Evolutionary conservation across 1,140 invertebrate genomes (phyloP), one percentile per base, ranked within the genome.

Genomic region (Dreissena polymorpha): DNA sequence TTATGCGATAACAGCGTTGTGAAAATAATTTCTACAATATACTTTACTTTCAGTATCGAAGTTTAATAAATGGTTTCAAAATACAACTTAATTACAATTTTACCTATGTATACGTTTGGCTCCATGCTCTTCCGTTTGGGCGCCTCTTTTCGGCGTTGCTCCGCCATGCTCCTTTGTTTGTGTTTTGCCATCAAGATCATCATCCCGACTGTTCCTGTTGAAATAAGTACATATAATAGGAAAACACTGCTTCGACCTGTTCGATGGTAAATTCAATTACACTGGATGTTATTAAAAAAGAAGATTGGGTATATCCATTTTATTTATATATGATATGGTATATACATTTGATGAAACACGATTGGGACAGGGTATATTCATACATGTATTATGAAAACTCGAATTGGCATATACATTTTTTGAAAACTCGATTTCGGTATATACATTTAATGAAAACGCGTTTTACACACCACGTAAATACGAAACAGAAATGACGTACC

Each of bases 141-240:
- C 63, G 76, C 53, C n/a, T 65, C 21, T 29, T 65, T 51, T 60
- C 72, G 60, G 13, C 68, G 57, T 27, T 71, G 72, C 27, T 21
- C 51, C 13, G 39, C 51, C 23, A 86, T 72, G 12, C 64, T 50
- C 16, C 64, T 73, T 25, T 86, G 65, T 39, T 78, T 74, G 12
- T 25, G 18, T 16, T 77, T 83, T 2, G 85, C 82, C 85, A 89
- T 83, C 18, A 87, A 51, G 25, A 87, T 7, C 80, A 88, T 78
- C 0, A 88, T 50, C 18, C 83, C 84, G 63, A 88, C 85, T 0
- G 86, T 85, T 39, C 65, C 87, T 88, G 57, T 25, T 63, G 55
- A 39, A 2, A 39, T 5, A 39, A 39, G 39, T 5, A 39, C 2
- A 39, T 5, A 21, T 5, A 21, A 60, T 13, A 14, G 55, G 13